Evolutionary conservation across 2,797 vertebrate species (phyloP).

Genomic region (Brotula barbata): DNA sequence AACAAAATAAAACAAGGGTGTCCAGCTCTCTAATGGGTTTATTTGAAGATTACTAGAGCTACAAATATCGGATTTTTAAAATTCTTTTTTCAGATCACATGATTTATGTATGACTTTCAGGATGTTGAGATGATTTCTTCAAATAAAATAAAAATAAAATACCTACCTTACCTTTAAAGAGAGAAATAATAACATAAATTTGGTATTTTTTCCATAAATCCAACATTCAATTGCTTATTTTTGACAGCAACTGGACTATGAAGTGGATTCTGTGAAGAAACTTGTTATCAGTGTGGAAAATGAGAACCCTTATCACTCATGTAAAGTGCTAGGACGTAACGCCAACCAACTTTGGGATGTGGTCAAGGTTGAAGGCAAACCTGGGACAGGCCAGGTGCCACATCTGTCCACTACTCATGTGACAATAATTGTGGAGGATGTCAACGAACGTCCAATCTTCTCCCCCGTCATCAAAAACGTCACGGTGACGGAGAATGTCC

Average conservation of each 20-base stretch:
- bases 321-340: conserved; percentile 42
- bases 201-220: no score
- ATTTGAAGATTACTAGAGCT: no score
- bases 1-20: no score
- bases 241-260: conserved; percentile 63
- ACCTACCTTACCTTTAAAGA: no score
- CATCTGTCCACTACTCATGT: neutral
- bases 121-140: no score
- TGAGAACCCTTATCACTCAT: conserved; percentile 49
- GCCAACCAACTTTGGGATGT: conserved; percentile 41
- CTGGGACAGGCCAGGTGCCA: rapidly evolving
- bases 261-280: conserved; percentile 30
- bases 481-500: conserved; percentile 26
- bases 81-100: no score
- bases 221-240: neutral
- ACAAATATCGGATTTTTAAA: no score
- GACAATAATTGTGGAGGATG: conserved; percentile 59
- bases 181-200: no score
- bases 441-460: conserved; percentile 69
- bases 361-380: rapidly evolving
- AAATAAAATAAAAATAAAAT: no score
- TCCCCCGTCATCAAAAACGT: neutral
- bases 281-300: conserved; percentile 63
- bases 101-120: no score
- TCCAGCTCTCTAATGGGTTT: no score